Conservation (phyloP, 53 echinoderm and acorn worm species). For the Pentamera pediparva region DNA sequence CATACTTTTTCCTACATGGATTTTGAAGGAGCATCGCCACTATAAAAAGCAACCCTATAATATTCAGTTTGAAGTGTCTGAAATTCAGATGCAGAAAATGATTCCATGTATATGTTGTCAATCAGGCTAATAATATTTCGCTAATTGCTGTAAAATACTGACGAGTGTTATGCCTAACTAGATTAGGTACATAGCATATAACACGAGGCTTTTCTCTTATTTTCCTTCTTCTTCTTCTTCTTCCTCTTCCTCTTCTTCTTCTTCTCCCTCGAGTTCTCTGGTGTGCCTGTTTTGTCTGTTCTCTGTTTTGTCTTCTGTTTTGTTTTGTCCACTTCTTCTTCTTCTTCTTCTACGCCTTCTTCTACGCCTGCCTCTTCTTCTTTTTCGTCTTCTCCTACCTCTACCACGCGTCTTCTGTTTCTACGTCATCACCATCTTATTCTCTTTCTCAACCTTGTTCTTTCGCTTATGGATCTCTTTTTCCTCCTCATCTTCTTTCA, state of each 20-base stretch:
- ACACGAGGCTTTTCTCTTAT: not conserved
- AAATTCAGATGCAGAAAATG: too few species aligned
- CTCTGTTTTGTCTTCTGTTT: not conserved
- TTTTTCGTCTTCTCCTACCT: not conserved
- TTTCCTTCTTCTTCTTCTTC: not conserved
- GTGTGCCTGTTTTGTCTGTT: not conserved
- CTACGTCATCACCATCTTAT: not conserved
- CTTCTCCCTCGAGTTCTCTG: not conserved
- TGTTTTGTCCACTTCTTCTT: not conserved
- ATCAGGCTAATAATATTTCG: too few species aligned
- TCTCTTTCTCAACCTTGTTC: conserved; percentile 2
- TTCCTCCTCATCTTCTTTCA: too few species aligned
- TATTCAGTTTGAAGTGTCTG: too few species aligned
- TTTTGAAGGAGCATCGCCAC: too few species aligned
- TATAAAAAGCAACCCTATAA: too few species aligned
- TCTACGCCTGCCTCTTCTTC: not conserved
- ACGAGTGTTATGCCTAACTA: too few species aligned
- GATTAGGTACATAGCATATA: too few species aligned
- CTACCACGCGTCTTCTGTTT: too few species aligned
- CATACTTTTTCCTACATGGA: too few species aligned
- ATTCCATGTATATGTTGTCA: too few species aligned
- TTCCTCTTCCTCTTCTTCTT: not conserved
- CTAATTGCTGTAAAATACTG: too few species aligned
- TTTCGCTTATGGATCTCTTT: not conserved
- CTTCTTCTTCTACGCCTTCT: not conserved